Evolutionary conservation across 1,140 invertebrate genomes (phyloP).

Genomic region (Drosophila jambulina): DNA sequence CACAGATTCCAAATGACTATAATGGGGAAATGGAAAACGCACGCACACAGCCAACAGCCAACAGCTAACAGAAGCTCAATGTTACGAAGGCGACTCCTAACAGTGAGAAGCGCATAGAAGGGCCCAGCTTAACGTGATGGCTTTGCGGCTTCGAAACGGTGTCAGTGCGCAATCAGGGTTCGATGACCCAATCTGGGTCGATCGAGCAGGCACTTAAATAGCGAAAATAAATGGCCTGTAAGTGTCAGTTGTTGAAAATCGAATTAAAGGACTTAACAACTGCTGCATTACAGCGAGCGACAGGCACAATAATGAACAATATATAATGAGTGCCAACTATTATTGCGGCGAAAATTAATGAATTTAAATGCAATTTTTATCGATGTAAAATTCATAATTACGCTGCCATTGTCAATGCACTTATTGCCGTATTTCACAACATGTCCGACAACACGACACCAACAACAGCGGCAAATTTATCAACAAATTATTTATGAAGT

Average conservation of each 20-base stretch:
- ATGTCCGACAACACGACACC: conserved; percentile 41
- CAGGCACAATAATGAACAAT: conserved; percentile 64
- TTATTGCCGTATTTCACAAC: conserved; percentile 54
- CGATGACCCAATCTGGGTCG: conserved; percentile 58
- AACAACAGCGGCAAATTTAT: conserved; percentile 34
- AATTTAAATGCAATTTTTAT: conserved; percentile 76
- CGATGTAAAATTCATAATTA: conserved; percentile 79
- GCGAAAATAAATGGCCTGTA: conserved; percentile 71
- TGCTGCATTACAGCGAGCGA: conserved; percentile 15
- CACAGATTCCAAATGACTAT: conserved; percentile 21
- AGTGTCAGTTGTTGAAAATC: conserved; percentile 74
- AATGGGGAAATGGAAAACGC: conserved; percentile 34
- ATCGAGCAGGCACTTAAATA: conserved; percentile 57
- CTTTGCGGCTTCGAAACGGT: conserved; percentile 31
- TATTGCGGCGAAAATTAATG: conserved; percentile 66
- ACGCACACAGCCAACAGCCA: conserved; percentile 23
- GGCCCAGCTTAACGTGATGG: conserved; percentile 5
- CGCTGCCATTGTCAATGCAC: conserved; percentile 65
- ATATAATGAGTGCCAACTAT: conserved; percentile 66
- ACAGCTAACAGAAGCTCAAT: conserved; percentile 29
- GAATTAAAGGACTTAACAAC: conserved; percentile 64
- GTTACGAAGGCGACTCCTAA: conserved; percentile 9
- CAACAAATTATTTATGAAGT: conserved; percentile 72
- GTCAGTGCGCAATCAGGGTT: conserved; percentile 57
- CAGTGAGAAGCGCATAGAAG: conserved; percentile 19